Conservation (phyloP, 2,888 invertebrate species). For the Dicroscelio sp. region DNA sequence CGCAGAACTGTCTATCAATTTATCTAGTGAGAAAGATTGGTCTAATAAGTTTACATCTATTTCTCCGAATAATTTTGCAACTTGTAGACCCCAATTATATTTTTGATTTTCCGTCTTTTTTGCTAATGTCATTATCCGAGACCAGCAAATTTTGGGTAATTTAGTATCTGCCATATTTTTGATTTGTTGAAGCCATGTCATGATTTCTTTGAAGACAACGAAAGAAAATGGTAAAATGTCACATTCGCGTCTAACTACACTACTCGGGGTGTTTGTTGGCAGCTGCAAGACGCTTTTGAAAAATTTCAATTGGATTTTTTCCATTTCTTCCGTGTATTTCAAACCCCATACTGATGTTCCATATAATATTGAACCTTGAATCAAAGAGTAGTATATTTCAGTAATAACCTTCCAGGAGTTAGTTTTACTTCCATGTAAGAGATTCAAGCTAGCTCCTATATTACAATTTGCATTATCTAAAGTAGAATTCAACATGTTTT, state of each 20-base stretch:
- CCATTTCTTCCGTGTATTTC: background rate
- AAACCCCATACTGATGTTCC: background rate
- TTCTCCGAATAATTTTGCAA: no score
- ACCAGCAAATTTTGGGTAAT: no score
- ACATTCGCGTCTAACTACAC: background rate
- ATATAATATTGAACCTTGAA: background rate
- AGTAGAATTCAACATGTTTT: background rate
- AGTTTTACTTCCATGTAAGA: background rate
- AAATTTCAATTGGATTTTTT: background rate
- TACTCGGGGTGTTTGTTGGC: background rate
- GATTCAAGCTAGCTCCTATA: background rate
- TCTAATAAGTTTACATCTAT: no score
- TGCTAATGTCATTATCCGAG: no score
- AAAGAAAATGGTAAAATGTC: no score
- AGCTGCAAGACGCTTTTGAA: conserved; percentile 2
- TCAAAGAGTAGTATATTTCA: background rate
- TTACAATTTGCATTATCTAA: background rate
- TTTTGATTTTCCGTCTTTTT: no score
- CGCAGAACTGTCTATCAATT: no score
- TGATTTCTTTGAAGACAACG: no score
- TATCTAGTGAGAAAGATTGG: no score
- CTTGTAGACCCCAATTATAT: no score
- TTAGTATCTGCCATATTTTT: no score
- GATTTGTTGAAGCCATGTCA: no score
- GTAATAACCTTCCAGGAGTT: background rate